Base-by-base conservation (phyloP, 2,797 vertebrate species). In the Coregonus suidteri region DNA sequence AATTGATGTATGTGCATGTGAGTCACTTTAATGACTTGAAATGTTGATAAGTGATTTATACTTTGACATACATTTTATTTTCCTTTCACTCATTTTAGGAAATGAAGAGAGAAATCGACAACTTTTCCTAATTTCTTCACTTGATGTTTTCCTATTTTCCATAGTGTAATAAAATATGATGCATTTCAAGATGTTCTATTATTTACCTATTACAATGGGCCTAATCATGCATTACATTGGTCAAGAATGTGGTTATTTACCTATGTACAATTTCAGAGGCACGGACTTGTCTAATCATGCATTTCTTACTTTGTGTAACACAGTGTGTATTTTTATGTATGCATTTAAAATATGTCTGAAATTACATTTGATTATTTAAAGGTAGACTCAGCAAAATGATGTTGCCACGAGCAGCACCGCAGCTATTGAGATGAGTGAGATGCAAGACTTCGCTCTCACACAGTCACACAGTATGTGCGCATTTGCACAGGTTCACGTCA, bases 91-190 rank as follows among this genome's bases (percentile, higher is more conserved):
- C 18, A 76, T 83, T 85, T 6, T 80, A 93, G 93, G 92, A 93
- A 84, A 92, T 93, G 91, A 85, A 81, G 74, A 87, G 82, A 34
- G 91, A 91, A 79, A 82, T 92, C 2, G 77, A 88, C 64, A 84
- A 78, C 64, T 92, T 94, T 86, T 88, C 59, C 51, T 90, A 82
- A 84, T 52, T 66, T 4, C n/a, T 56, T 52, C 14, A 0, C 31
- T 74, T 74, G 30, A 56, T 20, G n/a, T 6, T 56, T 76, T 37
- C 62, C 15, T 25, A 62, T 31, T 37, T 59, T 15, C 30, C 34
- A 5, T 41, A 74, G 15, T 74, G 37, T 59, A 74, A 41, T 74
- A 74, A 74, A 74, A 62, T 18, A 51, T 72, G 2, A 64, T 74
- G 73, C 73, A 74, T 74, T 73, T 73, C 35, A 64, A 34, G 31